Evolutionary conservation across 2,113 vertebrate genomes (phyloP).

Genomic region (Delphinapterus leucas): DNA sequence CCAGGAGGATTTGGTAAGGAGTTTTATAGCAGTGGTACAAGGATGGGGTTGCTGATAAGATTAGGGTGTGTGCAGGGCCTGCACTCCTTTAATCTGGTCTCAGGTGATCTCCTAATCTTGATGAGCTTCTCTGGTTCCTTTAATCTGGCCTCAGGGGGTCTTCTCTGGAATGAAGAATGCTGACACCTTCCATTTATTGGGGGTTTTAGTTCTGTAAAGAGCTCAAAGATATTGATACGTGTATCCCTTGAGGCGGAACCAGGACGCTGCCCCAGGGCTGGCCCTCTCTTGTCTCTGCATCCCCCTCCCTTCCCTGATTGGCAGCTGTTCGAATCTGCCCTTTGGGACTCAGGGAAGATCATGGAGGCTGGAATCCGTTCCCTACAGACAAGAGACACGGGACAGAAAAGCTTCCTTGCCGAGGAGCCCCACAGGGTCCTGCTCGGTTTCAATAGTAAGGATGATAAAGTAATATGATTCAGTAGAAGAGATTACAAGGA

Average conservation of each 20-base stretch:
- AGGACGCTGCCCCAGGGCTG: neutral
- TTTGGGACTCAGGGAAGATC: neutral
- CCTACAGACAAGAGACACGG: neutral
- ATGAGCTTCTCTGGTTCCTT: neutral
- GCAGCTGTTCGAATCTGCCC: neutral
- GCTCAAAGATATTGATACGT: neutral
- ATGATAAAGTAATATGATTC: slow-evolving; percentile 27
- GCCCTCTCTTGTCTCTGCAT: neutral
- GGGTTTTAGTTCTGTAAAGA: neutral
- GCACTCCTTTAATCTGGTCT: neutral
- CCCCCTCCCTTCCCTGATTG: neutral
- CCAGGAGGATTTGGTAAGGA: neutral
- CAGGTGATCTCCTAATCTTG: neutral
- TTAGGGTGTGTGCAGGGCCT: neutral
- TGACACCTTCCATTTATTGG: neutral
- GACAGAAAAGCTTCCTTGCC: neutral
- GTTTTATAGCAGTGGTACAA: neutral
- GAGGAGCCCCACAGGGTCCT: neutral
- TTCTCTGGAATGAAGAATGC: neutral
- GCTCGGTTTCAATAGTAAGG: neutral
- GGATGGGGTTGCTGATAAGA: neutral
- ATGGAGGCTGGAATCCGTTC: neutral
- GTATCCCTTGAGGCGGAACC: neutral
- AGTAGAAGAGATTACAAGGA: neutral
- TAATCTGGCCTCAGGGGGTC: neutral